A percentile compares a stretch with the other conserved stretches of the same genome.
phyloP scores from a whole-genome alignment of 2,888 invertebrate genomes.

The Tipula lateralis region DNA sequence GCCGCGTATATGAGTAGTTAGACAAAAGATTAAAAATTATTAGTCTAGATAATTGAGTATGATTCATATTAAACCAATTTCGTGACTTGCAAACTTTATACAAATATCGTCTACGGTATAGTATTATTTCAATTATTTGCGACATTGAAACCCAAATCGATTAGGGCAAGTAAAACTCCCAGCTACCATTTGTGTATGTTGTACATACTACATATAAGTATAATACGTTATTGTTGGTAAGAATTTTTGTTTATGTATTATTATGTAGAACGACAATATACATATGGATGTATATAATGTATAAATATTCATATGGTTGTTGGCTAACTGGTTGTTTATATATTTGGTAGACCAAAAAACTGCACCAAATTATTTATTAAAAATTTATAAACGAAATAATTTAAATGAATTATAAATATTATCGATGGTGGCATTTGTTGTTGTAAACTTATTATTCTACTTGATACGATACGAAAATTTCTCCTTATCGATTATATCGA shows the following conservation, averaged over 20 bases:
- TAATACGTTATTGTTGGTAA: too few relatives aligned
- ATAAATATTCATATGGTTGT: too few relatives aligned
- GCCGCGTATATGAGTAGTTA: too few relatives aligned
- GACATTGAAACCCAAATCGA: background rate
- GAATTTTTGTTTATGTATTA: too few relatives aligned
- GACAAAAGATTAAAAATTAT: too few relatives aligned
- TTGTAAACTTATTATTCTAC: background rate
- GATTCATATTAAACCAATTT: background rate
- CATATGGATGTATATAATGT: too few relatives aligned
- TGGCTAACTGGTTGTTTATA: too few relatives aligned
- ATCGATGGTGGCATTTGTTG: too few relatives aligned
- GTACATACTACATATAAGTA: too few relatives aligned
- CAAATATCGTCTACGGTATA: background rate
- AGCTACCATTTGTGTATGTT: background rate
- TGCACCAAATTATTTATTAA: too few relatives aligned
- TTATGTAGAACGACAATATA: background rate
- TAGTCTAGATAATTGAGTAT: too few relatives aligned
- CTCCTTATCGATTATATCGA: background rate
- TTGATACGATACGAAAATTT: background rate
- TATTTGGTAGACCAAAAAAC: too few relatives aligned
- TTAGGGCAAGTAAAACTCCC: background rate
- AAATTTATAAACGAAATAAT: background rate
- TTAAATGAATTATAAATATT: background rate
- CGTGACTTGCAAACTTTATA: background rate
- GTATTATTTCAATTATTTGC: background rate